These are phyloP conservation scores for Pangasius mekongensis DNA, from an alignment of 2,797 vertebrate genomes.

Conservation along the genomic window DNA sequence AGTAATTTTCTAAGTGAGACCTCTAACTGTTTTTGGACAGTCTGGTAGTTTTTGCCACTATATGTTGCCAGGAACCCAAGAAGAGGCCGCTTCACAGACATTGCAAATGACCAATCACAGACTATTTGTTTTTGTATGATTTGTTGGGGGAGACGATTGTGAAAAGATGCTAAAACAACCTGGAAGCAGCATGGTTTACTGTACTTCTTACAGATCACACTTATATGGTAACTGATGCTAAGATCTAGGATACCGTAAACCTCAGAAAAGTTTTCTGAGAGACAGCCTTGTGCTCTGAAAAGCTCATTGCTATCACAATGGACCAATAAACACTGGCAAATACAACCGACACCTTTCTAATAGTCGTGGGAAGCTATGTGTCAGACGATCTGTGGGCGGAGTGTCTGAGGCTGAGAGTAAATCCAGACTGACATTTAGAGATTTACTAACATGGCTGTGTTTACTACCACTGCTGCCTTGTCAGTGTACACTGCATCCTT, in stretches of 20 bases:
- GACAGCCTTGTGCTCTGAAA: background rate
- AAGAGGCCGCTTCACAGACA: background rate
- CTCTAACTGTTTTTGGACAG: background rate
- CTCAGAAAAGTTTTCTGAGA: background rate
- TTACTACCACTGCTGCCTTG: background rate
- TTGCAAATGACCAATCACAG: background rate
- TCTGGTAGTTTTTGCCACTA: background rate
- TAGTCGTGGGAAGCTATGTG: background rate
- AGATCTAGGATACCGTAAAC: background rate
- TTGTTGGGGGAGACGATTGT: background rate
- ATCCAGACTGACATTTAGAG: background rate
- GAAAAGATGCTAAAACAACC: background rate
- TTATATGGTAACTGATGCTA: background rate
- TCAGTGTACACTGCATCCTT: background rate
- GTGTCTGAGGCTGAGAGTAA: background rate
- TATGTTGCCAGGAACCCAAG: background rate
- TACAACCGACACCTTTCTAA: background rate
- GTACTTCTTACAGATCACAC: background rate
- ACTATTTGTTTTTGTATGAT: background rate
- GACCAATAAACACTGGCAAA: background rate
- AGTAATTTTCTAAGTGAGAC: background rate
- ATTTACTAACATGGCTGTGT: background rate
- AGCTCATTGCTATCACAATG: no score
- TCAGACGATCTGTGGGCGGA: background rate
- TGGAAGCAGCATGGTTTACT: background rate